phyloP scores from a whole-genome alignment of 2,797 vertebrate genomes.

The Prunella strophiata region DNA sequence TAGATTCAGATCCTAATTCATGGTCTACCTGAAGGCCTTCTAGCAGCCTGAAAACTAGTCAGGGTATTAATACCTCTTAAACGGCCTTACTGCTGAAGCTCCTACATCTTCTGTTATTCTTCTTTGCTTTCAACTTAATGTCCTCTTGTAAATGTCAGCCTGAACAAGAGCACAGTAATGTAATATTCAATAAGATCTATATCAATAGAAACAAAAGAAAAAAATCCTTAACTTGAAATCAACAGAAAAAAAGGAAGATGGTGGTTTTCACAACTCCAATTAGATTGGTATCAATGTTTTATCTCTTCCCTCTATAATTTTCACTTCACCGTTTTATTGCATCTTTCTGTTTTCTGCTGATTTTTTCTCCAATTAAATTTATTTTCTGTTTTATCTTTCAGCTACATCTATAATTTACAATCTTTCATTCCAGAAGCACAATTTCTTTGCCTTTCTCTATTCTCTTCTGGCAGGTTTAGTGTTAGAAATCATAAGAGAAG shows the following conservation, averaged over 20 bases:
- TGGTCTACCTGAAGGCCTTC: neutral
- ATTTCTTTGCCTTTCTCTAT: neutral
- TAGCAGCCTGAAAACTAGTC: neutral
- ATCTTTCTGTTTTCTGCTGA: neutral
- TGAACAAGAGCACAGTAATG: neutral
- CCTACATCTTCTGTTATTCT: neutral
- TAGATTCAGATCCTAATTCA: neutral
- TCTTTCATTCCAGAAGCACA: neutral
- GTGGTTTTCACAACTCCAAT: neutral
- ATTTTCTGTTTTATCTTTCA: constrained; percentile 30
- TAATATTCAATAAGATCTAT: neutral
- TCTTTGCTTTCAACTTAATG: neutral
- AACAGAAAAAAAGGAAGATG: neutral
- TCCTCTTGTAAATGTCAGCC: neutral
- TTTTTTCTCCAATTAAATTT: neutral
- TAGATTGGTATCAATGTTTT: neutral
- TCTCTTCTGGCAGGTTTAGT: neutral
- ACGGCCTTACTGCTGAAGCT: neutral
- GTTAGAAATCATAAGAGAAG: constrained; percentile 17
- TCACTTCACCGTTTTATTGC: neutral
- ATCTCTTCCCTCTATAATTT: neutral
- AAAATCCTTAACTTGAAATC: neutral
- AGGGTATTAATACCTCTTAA: neutral
- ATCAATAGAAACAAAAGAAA: neutral
- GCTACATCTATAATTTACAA: neutral